Conservation (phyloP, 2,113 vertebrate species). For the Embiotoca jacksoni region DNA sequence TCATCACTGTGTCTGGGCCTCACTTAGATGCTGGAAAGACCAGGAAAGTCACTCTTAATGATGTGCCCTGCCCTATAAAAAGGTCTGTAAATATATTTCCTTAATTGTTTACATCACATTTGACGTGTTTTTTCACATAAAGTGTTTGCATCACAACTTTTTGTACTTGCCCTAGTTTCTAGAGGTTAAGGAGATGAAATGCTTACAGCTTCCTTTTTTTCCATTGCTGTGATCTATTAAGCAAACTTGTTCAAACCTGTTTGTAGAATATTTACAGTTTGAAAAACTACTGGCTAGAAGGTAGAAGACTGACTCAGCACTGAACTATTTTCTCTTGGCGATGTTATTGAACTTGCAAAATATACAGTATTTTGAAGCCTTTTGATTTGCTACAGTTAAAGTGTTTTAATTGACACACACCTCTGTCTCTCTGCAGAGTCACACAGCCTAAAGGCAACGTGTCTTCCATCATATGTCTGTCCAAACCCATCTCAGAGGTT, state of each 20-base stretch:
- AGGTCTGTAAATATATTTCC: constrained; percentile 59
- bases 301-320: constrained; percentile 9
- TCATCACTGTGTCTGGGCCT: constrained; percentile 87
- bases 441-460: constrained; percentile 71
- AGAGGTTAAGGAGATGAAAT: background rate
- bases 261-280: constrained; percentile 3
- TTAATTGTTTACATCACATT: background rate
- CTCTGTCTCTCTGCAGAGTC: constrained; percentile 69
- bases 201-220: background rate
- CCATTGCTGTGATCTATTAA: background rate
- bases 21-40: constrained; percentile 86
- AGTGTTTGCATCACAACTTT: background rate
- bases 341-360: background rate
- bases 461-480: constrained; percentile 85
- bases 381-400: background rate
- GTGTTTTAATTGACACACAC: background rate
- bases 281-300: background rate
- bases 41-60: constrained; percentile 87
- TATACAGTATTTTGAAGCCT: background rate
- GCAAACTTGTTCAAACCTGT: constrained; percentile 25
- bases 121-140: background rate
- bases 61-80: constrained; percentile 84
- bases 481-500: constrained; percentile 80
- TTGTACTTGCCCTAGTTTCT: background rate
- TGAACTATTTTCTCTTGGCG: background rate